A percentile compares a stretch with the other conserved stretches of the same genome.
These are phyloP conservation scores for Holacanthus passer DNA, from an alignment of 2,113 vertebrate genomes.

Conservation along the genomic window DNA sequence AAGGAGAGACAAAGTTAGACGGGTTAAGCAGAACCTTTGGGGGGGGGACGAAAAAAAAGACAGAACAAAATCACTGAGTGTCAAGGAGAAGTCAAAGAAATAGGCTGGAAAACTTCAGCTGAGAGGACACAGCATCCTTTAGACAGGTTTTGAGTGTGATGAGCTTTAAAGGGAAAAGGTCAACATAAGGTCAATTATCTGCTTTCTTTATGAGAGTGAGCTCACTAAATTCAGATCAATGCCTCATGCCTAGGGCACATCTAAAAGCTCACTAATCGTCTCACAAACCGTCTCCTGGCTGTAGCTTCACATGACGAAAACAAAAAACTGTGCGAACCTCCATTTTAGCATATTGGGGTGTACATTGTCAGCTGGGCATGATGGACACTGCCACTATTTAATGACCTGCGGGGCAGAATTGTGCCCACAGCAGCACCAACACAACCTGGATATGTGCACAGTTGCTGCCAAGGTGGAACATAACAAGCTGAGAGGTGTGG, in stretches of 20 bases:
- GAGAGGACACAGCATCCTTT: not conserved
- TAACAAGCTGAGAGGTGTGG: slow-evolving; percentile 37
- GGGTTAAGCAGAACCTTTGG: slow-evolving; percentile 20
- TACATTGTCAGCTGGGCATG: not conserved
- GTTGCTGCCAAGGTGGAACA: slow-evolving; percentile 23
- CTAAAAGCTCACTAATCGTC: too few relatives aligned
- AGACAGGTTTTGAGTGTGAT: not conserved
- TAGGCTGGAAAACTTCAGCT: not conserved
- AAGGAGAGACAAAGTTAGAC: slow-evolving; percentile 53
- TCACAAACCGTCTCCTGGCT: not conserved
- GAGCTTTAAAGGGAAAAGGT: not conserved
- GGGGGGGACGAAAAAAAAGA: not conserved
- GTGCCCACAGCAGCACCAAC: slow-evolving; percentile 22
- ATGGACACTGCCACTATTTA: not conserved
- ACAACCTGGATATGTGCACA: slow-evolving; percentile 1
- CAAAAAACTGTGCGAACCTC: not conserved
- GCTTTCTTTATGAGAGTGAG: not conserved
- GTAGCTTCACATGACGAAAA: not conserved
- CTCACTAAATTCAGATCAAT: not conserved
- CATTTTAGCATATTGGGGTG: not conserved
- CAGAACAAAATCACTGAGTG: not conserved
- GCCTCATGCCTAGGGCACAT: too few relatives aligned
- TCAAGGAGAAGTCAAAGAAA: slow-evolving; percentile 9
- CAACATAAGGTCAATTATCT: not conserved
- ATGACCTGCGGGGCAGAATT: slow-evolving; percentile 32